A percentile compares a stretch with the other conserved stretches of the same genome.
phyloP scores from a whole-genome alignment of 2,113 vertebrate species.

The Circaetus gallicus region DNA sequence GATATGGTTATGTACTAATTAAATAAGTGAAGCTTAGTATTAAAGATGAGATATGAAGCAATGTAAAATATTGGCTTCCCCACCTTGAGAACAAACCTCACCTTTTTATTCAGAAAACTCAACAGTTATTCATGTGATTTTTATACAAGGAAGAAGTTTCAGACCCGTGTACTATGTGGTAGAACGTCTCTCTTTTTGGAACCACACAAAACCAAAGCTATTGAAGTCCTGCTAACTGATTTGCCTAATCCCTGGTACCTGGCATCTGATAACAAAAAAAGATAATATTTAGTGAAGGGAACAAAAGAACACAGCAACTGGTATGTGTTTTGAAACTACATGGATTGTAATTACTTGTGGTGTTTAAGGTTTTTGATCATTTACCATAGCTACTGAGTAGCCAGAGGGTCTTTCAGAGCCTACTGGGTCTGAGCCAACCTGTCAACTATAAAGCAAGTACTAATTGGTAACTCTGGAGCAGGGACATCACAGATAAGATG shows the following conservation, averaged over 20 bases:
- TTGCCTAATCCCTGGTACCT: not conserved
- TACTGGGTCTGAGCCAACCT: constrained; percentile 68
- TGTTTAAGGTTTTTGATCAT: not conserved
- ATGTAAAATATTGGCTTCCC: constrained; percentile 59
- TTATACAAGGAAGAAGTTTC: not conserved
- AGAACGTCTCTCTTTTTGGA: not conserved
- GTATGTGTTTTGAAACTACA: not conserved
- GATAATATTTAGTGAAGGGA: not conserved
- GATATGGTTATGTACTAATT: not conserved
- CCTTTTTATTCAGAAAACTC: constrained; percentile 70
- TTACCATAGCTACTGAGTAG: constrained; percentile 69
- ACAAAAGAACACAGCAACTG: not conserved
- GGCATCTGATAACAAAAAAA: not conserved
- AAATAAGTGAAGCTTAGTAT: not conserved
- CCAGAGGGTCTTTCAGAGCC: constrained; percentile 76
- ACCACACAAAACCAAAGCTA: not conserved
- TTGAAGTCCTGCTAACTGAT: not conserved
- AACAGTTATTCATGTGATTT: not conserved
- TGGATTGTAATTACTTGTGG: not conserved
- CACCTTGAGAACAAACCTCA: constrained; percentile 23
- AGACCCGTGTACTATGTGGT: not conserved
- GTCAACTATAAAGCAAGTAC: not conserved
- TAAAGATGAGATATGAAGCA: not conserved
- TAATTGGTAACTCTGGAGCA: not conserved
- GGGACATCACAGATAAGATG: not conserved